Evolutionary conservation across 2,888 invertebrate genomes (phyloP), one percentile per base, ranked within the genome.

Genomic region (Zygaena filipendulae): DNA sequence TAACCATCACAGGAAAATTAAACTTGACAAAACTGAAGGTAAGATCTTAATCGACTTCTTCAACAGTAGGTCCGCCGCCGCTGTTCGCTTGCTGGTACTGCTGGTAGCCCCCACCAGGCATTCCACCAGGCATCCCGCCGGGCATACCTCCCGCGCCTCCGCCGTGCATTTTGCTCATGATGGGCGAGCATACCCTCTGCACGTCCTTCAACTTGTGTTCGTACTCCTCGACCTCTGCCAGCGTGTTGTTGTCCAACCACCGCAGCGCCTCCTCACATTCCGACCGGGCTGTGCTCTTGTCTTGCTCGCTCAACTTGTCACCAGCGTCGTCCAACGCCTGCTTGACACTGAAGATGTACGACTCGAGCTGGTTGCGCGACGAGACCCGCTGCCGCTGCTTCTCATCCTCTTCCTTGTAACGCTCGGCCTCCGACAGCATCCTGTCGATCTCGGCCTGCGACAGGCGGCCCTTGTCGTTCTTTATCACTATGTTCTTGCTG

Each of bases 401-500:
- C 33, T 87, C 86, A 47, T 91, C 90, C 47, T 90, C 89, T 20
- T 86, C 87, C 23, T 84, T 83, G 63, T 87, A 91, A 27, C 68
- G 77, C 49, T 91, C 90, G 0, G 87, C 87, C 29, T 88, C 87
- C 10, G 69, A 56, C 21, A 88, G 60, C 87, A 88, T 90, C 36
- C 84, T 72, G 33, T 90, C 88, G 36, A 90, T 90, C 49, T 90
- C 90, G 13, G 84, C 84, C 48, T 88, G 87, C 10, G 87, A 86
- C 23, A 90, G 66, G 4, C 89, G 75, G 0, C 88, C 88, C 51
- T 87, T 88, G 63, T 90, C 87, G 59, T 90, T 90, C 45, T 86
- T 87, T 36, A 90, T 90, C 14, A 85, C 86, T 38, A 90, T 89
- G 45, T 85, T 84, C 52, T 84, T 86, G 11, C 81, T 82, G 38